Percentiles rank a stretch among this genome's conserved stretches.
These are phyloP conservation scores for Rana temporaria DNA, from an alignment of 2,113 vertebrate species.

Conservation along the genomic window DNA sequence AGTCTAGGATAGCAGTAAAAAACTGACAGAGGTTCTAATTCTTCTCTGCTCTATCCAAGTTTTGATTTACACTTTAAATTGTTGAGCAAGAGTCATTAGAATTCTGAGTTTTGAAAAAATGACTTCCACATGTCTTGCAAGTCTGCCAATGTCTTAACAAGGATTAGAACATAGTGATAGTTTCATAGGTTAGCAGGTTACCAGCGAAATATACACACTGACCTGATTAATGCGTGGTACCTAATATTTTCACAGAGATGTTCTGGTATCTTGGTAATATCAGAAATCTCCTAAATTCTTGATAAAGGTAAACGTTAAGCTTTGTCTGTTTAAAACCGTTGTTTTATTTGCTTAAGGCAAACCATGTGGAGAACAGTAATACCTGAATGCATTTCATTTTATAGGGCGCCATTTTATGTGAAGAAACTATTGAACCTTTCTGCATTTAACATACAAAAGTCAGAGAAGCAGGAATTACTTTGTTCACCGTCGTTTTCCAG, in stretches of 20 bases:
- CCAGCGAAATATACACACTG: neutral
- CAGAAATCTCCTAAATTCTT: neutral
- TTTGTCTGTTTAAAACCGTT: slow-evolving; percentile 18
- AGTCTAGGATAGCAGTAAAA: too few species aligned
- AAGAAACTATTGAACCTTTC: neutral
- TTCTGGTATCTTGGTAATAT: neutral
- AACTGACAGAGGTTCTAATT: too few species aligned
- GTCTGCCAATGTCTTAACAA: neutral
- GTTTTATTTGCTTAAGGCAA: neutral
- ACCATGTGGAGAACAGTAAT: slow-evolving; percentile 20
- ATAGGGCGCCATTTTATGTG: slow-evolving; percentile 25
- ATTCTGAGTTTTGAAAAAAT: too few species aligned
- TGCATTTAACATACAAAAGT: neutral
- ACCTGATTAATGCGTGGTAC: neutral
- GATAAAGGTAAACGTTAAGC: neutral
- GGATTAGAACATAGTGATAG: neutral
- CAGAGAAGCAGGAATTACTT: neutral
- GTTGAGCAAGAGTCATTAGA: too few species aligned
- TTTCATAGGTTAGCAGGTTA: slow-evolving; percentile 6
- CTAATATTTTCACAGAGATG: neutral
- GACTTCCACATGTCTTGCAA: neutral
- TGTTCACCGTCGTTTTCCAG: neutral
- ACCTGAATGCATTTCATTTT: slow-evolving; percentile 21
- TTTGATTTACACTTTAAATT: too few species aligned
- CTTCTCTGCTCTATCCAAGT: too few species aligned